Evolutionary conservation across 2,797 vertebrate species (phyloP).

Genomic region (Dicrostonyx torquatus): DNA sequence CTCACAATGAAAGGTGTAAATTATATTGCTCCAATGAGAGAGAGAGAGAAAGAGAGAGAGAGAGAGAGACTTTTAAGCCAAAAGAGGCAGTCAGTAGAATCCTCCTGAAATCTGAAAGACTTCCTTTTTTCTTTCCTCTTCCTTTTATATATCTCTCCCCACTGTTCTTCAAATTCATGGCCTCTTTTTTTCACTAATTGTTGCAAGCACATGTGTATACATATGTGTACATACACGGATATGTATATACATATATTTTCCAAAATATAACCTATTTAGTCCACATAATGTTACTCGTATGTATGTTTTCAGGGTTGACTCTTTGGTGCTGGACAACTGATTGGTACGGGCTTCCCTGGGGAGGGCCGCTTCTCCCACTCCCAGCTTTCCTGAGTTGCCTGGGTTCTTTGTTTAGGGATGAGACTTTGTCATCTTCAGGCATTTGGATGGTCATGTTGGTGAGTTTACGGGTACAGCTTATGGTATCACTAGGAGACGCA

Average conservation of each 20-base stretch:
- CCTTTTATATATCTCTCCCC: not conserved
- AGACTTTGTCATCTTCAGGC: not conserved
- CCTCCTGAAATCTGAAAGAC: constrained; percentile 23
- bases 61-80: constrained; percentile 58
- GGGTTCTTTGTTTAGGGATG: not conserved
- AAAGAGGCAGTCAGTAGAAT: constrained; percentile 32
- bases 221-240: not conserved
- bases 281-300: not conserved
- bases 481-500: not conserved
- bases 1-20: constrained; percentile 74
- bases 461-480: not conserved
- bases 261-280: too few relatives aligned
- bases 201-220: not conserved
- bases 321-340: not conserved
- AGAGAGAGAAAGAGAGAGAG: constrained; percentile 41
- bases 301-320: not conserved
- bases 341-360: too few relatives aligned
- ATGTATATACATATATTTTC: not conserved
- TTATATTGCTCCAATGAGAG: constrained; percentile 59
- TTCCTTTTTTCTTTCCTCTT: not conserved
- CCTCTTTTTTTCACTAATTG: not conserved
- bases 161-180: not conserved
- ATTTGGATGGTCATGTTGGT: not conserved
- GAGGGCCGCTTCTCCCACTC: not conserved
- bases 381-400: not conserved